Conservation (phyloP, 1,140 invertebrate species). For the Diorhabda sublineata region DNA sequence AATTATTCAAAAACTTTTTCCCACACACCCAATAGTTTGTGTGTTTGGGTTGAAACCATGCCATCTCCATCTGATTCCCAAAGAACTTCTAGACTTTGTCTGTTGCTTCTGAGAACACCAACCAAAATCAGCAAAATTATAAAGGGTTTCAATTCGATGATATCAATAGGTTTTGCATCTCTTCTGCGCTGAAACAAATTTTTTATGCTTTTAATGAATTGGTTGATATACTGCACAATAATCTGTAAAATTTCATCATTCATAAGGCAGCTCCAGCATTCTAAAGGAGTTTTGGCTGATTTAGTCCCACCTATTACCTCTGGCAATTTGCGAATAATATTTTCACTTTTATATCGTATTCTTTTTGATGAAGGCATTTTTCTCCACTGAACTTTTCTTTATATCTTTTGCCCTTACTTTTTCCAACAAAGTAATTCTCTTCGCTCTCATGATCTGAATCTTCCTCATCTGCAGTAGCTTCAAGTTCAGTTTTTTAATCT, state of each 20-base stretch:
- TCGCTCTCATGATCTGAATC: conserved; percentile 12
- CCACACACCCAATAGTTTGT: too few species aligned
- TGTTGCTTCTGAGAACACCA: too few species aligned
- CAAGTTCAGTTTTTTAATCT: not conserved
- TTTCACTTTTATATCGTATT: conserved; percentile 12
- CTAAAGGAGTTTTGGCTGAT: conserved; percentile 8
- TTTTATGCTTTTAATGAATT: conserved; percentile 14
- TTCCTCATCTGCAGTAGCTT: conserved; percentile 7
- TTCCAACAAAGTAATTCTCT: not conserved
- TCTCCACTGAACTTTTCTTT: not conserved
- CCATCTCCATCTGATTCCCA: too few species aligned
- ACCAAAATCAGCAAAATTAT: too few species aligned
- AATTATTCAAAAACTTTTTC: too few species aligned
- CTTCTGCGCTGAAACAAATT: conserved; percentile 1
- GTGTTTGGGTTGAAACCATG: too few species aligned
- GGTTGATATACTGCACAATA: conserved; percentile 11
- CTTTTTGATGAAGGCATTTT: conserved; percentile 3
- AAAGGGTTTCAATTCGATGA: too few species aligned
- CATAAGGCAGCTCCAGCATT: conserved; percentile 21
- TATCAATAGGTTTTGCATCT: conserved; percentile 13
- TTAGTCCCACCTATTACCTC: conserved; percentile 5
- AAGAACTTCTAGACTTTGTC: too few species aligned
- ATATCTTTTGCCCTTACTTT: conserved; percentile 15
- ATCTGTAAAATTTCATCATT: conserved; percentile 13
- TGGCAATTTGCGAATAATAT: conserved; percentile 14